A percentile compares a stretch with the other conserved stretches of the same genome.
Conservation (phyloP, 2,113 vertebrate genomes). For the Oryzias melastigma region DNA sequence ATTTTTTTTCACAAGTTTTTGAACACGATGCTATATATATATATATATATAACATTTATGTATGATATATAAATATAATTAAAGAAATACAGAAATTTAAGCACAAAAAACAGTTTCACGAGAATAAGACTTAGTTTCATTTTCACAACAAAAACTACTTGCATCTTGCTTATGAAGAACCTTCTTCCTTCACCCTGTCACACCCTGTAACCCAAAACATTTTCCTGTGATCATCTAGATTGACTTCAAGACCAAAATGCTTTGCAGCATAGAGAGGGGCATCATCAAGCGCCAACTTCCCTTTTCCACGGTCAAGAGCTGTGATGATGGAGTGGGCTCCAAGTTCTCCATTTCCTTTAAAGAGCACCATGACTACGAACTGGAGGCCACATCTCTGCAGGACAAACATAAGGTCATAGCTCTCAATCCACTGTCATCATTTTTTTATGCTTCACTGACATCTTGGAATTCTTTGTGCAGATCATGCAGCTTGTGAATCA, state of each 20-base stretch:
- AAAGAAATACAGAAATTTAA: too few species aligned
- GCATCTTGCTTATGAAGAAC: too few species aligned
- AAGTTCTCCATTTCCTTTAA: slow-evolving; percentile 74
- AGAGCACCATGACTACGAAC: slow-evolving; percentile 74
- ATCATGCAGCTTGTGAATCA: slow-evolving; percentile 79
- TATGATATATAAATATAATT: too few species aligned
- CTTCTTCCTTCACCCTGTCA: not conserved
- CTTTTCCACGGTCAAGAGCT: slow-evolving; percentile 77
- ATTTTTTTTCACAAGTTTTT: too few species aligned
- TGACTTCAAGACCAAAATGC: slow-evolving; percentile 77
- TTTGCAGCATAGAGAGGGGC: slow-evolving; percentile 84
- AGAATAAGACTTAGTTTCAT: too few species aligned
- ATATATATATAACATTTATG: too few species aligned
- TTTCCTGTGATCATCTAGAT: slow-evolving; percentile 61
- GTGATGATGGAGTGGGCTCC: slow-evolving; percentile 69
- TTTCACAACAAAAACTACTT: too few species aligned
- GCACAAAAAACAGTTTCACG: too few species aligned
- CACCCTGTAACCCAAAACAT: not conserved
- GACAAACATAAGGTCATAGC: slow-evolving; percentile 74
- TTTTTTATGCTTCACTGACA: not conserved
- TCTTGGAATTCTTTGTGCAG: slow-evolving; percentile 40
- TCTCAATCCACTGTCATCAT: not conserved
- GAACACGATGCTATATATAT: too few species aligned
- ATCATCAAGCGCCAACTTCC: slow-evolving; percentile 79
- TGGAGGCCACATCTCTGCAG: slow-evolving; percentile 74